Evolutionary conservation across 2,113 vertebrate genomes (phyloP).

Genomic region (Siniperca chuatsi): DNA sequence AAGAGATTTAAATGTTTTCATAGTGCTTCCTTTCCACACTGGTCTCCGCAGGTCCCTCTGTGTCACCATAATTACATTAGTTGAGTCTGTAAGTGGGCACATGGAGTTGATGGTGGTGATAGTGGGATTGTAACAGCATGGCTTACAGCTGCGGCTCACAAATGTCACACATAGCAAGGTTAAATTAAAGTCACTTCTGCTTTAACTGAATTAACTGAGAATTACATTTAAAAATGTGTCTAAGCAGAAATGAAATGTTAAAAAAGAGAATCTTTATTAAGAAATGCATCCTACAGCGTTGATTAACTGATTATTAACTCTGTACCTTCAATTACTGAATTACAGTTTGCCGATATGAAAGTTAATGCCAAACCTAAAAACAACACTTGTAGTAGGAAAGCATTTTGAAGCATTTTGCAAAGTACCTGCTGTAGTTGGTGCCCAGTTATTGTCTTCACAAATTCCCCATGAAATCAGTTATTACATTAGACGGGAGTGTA

Average conservation of each 20-base stretch:
- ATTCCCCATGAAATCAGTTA: constrained; percentile 72
- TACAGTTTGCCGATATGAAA: constrained; percentile 36
- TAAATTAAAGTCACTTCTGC: constrained; percentile 68
- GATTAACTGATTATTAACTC: constrained; percentile 43
- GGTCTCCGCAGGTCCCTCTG: constrained; percentile 51
- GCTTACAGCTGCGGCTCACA: constrained; percentile 70
- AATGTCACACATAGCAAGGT: constrained; percentile 60
- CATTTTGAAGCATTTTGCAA: constrained; percentile 31
- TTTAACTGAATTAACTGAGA: constrained; percentile 41
- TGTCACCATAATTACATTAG: constrained; percentile 73
- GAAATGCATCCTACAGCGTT: constrained; percentile 30
- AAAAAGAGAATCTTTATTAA: constrained; percentile 30
- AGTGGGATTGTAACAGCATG: constrained; percentile 69
- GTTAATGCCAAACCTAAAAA: constrained; percentile 19
- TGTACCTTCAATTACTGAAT: constrained; percentile 36
- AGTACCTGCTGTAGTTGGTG: constrained; percentile 1
- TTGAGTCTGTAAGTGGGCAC: constrained; percentile 58
- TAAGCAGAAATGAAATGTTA: constrained; percentile 8
- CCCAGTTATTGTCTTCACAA: constrained; percentile 66
- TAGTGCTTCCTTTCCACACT: constrained; percentile 50
- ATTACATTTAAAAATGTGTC: constrained; percentile 7
- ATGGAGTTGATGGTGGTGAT: constrained; percentile 53
- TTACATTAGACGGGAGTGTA: constrained; percentile 58
- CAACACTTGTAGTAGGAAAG: neutral
- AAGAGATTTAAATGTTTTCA: constrained; percentile 72